Base-by-base conservation (phyloP, 2,888 invertebrate species). In the Aelia acuminata region DNA sequence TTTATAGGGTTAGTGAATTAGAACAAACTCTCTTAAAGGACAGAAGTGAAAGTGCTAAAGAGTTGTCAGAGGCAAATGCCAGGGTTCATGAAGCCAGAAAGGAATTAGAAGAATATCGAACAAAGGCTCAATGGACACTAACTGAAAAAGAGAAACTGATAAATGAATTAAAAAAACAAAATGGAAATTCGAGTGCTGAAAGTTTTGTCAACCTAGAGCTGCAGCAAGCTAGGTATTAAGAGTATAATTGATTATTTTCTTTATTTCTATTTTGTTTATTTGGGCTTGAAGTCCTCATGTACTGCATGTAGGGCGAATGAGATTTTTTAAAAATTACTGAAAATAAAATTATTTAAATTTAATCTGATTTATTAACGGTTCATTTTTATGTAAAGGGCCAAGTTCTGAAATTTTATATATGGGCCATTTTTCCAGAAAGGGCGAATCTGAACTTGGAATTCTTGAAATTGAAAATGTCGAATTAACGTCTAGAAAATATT, bases 71-170 rank as follows among this genome's bases (percentile, higher is more conserved):
- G n/a, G 80, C 57, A 10, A 88, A 89, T 53, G 53, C 20, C 20
- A 75, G 88, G 49, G 39, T 89, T 43, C 63, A 87, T 13, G 90
- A 90, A 86, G 86, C 90, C 22, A 92, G 93, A 39, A 91, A 92
- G 11, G 96, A 97, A 91, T 93, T 96, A 91, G 94, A 95, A 88
- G 95, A 96, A 88, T 97, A 97, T 92, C 95, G 96, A 90, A 94
- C 94, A n/a, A 95, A 97, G 91, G 97, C 97, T 0, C 94, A 96
- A 91, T 94, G 95, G 90, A 96, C 96, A 89, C 92, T 97, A 15
- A 95, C 95, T 92, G 95, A 95, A 90, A 97, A 97, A 91, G 97
- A 97, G 91, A 94, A 95, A 90, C 92, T 96, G 47, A 96, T 96
- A 88, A 92, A 94, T 13, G 94, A 95, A 90, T 92, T 96, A 53